Base-by-base conservation (phyloP, 2,888 invertebrate genomes). In the Caenorhabditis sp. region DNA sequence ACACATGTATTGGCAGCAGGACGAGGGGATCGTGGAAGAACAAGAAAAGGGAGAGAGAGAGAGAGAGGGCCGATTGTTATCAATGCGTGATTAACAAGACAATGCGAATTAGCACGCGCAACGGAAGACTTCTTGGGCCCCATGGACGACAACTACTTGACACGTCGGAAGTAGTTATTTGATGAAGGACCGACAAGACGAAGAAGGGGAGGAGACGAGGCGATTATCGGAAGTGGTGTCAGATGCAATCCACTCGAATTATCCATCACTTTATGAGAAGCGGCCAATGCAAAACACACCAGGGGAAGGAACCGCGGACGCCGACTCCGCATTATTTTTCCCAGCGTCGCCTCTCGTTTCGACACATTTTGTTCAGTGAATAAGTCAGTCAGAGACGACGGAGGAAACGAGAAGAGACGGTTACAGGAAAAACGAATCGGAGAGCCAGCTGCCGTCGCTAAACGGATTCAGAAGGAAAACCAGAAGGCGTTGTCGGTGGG, bases 161-260 rank as follows among this genome's bases (percentile, higher is more conserved):
- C 72, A 51, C 56, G 64, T 72, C 72, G 72, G 72, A 72, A 72
- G 72, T 72, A 72, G 72, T 64, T 64, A 64, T 72, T 72, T 72
- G 64, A 64, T 56, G 62, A 55, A 44, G 56, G 56, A 35, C 47
- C 32, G 68, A 58, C 50, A 24, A 53, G 51, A 51, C 22, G 56
- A 56, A 55, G 58, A 35, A 20, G 32, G 55, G 32, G 55, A 61
- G 61, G 22, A 18, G 55, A 35, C n/a, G n/a, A n/a, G n/a, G 47
- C 72, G 72, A 72, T 72, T 72, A 72, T 72, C 72, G 72, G 72
- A 72, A 64, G 64, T 72, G 72, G 72, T 71, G 71, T 71, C 71
- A 71, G 71, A 71, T 71, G 71, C 62, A 62, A 62, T 71, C 55
- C 61, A 70, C 51, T 61, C 71, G 62, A 71, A 71, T 71, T 71